phyloP scores from a whole-genome alignment of 2,797 vertebrate species.

The Diceros bicornis region DNA sequence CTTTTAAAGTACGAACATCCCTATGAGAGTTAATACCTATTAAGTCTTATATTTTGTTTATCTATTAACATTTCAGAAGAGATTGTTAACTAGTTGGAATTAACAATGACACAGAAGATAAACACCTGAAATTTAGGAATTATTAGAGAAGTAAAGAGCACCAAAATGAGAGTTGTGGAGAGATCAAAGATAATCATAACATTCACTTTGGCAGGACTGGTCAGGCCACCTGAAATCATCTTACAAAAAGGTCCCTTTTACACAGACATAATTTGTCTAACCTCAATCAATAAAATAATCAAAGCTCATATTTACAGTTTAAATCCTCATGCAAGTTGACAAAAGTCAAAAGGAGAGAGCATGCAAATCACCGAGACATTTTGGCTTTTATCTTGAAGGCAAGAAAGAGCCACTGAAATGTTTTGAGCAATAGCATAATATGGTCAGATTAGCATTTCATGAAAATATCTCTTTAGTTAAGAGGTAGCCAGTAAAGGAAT shows the following conservation, averaged over 20 bases:
- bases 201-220: background rate
- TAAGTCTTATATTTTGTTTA: background rate
- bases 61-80: conserved; percentile 19
- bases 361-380: background rate
- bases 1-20: background rate
- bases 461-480: background rate
- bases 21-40: background rate
- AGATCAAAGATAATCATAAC: background rate
- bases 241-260: background rate
- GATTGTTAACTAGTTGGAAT: background rate
- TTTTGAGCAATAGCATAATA: background rate
- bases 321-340: background rate
- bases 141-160: background rate
- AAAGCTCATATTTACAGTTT: background rate
- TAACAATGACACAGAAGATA: background rate
- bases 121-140: background rate
- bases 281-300: background rate
- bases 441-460: background rate
- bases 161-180: background rate
- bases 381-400: background rate
- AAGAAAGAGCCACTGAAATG: background rate
- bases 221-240: background rate
- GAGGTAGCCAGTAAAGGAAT: background rate
- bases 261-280: background rate
- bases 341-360: background rate